Base-by-base conservation (phyloP, 2,888 invertebrate genomes). In the Polyploca ridens region DNA sequence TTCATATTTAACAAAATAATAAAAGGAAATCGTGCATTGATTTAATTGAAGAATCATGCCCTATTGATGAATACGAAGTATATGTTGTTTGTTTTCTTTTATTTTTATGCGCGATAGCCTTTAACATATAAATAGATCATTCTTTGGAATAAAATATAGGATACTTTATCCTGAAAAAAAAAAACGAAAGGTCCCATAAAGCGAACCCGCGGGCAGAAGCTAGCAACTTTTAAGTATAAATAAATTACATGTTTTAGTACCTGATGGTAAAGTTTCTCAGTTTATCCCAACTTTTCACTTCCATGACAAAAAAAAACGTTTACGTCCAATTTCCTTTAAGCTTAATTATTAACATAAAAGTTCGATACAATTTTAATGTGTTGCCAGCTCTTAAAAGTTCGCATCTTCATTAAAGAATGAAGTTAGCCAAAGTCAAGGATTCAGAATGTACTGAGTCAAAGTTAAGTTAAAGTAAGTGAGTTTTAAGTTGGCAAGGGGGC, bases 381-480 rank as follows among this genome's bases (percentile, higher is more conserved):
- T 58, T 61, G 33, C 44, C 63, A 58, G 67, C 72, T 69, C 70
- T 67, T 65, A 68, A 67, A 76, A 77, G 71, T 75, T 79, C 63
- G 73, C 72, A 77, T 78, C 81, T 87, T 88, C 85, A 89, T 86
- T 85, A 84, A 80, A 74, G 76, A 83, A 84, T 78, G 77, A 86
- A 88, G 81, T 85, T 81, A 75, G 79, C 75, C 77, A 80, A 86
- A 89, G 84, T 88, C 83, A 84, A 81, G 85, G 82, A 86, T 83
- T 87, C 79, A 76, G 77, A 79, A 79, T 82, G 83, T 82, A 78
- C 86, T 77, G 79, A 90, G 86, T 88, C 81, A 80, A 84, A 89
- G 84, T 88, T 86, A 84, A 88, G 89, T 90, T 89, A 83, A 86
- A 90, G 88, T 90, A 90, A 90, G 89, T 87, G 88, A 89, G 88